These are phyloP conservation scores for Litocranius walleri DNA, from an alignment of 2,113 vertebrate species.

Conservation along the genomic window DNA sequence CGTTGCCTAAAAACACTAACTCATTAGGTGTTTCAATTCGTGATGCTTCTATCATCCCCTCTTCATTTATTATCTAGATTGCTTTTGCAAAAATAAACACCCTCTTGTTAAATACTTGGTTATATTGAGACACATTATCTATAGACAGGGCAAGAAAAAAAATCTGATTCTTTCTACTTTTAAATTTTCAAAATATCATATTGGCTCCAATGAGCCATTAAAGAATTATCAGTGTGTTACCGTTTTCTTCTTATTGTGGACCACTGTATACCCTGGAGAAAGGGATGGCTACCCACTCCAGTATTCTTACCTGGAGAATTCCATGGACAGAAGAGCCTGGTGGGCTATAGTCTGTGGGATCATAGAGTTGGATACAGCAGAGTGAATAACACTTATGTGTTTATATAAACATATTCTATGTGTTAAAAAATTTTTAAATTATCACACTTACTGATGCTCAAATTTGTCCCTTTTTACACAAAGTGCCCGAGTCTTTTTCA, in stretches of 20 bases:
- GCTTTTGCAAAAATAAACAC: neutral
- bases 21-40: neutral
- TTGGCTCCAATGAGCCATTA: neutral
- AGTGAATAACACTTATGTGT: neutral
- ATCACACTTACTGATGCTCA: neutral
- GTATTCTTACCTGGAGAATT: neutral
- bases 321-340: neutral
- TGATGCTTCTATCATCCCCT: neutral
- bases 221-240: neutral
- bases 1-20: neutral
- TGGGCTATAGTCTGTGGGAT: neutral
- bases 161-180: neutral
- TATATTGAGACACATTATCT: neutral
- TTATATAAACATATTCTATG: neutral
- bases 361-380: neutral
- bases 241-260: neutral
- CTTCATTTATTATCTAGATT: neutral
- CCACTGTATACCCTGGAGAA: neutral
- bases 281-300: neutral
- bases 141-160: neutral
- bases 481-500: neutral
- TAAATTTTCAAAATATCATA: neutral
- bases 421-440: neutral
- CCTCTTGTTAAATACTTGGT: neutral
- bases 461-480: neutral